Base-by-base conservation (phyloP, 2,888 invertebrate genomes). In the Melikaiella ostensackeni region DNA sequence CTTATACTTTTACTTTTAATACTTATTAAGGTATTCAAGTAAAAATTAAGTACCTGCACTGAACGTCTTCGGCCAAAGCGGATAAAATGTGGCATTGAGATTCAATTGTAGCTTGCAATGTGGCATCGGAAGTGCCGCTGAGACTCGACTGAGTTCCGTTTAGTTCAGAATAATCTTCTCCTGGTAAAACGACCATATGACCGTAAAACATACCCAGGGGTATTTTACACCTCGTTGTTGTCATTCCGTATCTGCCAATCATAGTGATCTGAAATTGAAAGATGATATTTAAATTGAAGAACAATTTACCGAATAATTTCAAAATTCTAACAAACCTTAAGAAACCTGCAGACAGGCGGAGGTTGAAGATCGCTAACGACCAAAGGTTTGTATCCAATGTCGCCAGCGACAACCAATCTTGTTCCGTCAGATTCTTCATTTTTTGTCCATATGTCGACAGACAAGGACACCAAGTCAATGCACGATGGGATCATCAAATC, bases 181-280 rank as follows among this genome's bases (percentile, higher is more conserved):
- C 93, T 0, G 93, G 93, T 73, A 97, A 92, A 78, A 97, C 94
- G 3, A 96, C 95, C 59, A 97, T 94, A 91, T 98, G 98, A 0
- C 98, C 98, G 90, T 97, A 98, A 92, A 98, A 98, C 92, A 96
- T 96, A n/a, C 98, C 98, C 55, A 98, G 93, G 0, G 98, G 97
- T 81, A 98, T 97, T 92, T 96, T 95, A 87, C 97, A 97, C 84
- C 97, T 95, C 76, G 97, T 96, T 0, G 97, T 96, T 33, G 97
- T 96, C 96, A 97, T 97, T 64, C 98, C 98, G 88, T 97, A 97
- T 16, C 97, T 94, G 13, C 98, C 98, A 84, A 98, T 97, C 1
- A 97, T 96, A 46, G 98, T 98, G 80, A 98, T 96, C 96, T 97
- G 89, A 59, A 91, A 61, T 63, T 62, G 27, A 70, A 70, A 16